Percentiles rank a stretch among this genome's conserved stretches.
Evolutionary conservation across 2,888 invertebrate species (phyloP).

Genomic region (Hydriomena furcata): DNA sequence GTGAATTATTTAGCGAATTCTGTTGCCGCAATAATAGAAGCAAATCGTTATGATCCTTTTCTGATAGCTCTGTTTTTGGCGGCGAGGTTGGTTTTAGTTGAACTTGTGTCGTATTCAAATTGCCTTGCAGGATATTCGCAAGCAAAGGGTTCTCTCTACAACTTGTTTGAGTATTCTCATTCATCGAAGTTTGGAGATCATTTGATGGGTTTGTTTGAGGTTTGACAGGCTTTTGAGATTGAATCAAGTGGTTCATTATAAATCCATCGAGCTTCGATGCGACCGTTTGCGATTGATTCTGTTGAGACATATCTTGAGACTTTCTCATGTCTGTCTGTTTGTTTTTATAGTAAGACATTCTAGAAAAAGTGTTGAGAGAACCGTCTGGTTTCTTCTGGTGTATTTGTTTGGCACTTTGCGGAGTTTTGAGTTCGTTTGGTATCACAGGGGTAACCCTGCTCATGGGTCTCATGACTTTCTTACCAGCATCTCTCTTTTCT

Average conservation of each 20-base stretch:
- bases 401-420: conserved; percentile 58
- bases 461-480: conserved; percentile 41
- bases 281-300: conserved; percentile 15
- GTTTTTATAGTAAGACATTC: conserved; percentile 71
- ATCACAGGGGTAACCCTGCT: conserved; percentile 40
- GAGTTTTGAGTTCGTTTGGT: conserved; percentile 41
- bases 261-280: conserved; percentile 34
- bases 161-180: neutral
- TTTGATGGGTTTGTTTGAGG: conserved; percentile 1
- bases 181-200: neutral
- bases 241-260: conserved; percentile 19
- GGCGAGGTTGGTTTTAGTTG: conserved; percentile 2
- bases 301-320: conserved; percentile 25
- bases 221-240: conserved; percentile 2
- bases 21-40: conserved; percentile 57
- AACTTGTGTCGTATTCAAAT: conserved; percentile 5
- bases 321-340: conserved; percentile 57
- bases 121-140: conserved; percentile 23
- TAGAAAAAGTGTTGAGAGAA: conserved; percentile 69
- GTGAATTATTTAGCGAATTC: conserved; percentile 45
- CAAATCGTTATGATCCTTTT: conserved; percentile 63
- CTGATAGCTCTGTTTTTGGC: conserved; percentile 39
- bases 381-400: conserved; percentile 58
- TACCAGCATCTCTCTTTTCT: conserved; percentile 24
- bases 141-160: conserved; percentile 28